Evolutionary conservation across 2,113 vertebrate species (phyloP).

Genomic region (Dasypus novemcinctus): DNA sequence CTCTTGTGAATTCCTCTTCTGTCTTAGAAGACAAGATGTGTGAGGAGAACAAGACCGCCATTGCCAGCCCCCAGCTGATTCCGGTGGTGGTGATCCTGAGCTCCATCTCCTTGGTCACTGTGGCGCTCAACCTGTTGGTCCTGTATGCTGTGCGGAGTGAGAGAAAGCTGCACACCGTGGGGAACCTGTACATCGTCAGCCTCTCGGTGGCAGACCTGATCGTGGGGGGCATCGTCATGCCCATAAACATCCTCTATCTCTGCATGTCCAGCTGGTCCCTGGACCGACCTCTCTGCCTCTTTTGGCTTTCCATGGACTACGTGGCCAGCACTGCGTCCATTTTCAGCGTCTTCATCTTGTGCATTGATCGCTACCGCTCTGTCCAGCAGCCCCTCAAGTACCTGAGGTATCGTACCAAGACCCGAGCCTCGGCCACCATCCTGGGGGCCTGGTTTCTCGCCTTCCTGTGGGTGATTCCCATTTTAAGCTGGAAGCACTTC

Average conservation of each 20-base stretch:
- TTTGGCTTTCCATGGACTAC: slow-evolving; percentile 99
- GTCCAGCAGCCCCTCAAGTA: slow-evolving; percentile 92
- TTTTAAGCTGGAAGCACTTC: slow-evolving; percentile 89
- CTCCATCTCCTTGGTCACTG: slow-evolving; percentile 88
- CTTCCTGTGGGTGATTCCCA: slow-evolving; percentile 92
- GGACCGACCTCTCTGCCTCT: slow-evolving; percentile 88
- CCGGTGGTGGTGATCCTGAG: slow-evolving; percentile 88
- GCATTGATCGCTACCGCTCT: slow-evolving; percentile 94
- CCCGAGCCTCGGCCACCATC: slow-evolving; percentile 88
- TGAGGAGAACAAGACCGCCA: slow-evolving; percentile 66
- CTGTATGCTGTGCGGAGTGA: slow-evolving; percentile 91
- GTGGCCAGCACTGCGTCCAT: slow-evolving; percentile 97
- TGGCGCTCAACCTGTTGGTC: slow-evolving; percentile 94
- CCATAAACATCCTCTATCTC: slow-evolving; percentile 92
- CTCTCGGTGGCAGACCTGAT: slow-evolving; percentile 94
- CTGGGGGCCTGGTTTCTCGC: slow-evolving; percentile 92
- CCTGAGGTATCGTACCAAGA: slow-evolving; percentile 92
- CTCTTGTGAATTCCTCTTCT: slow-evolving; percentile 29
- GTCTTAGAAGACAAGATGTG: slow-evolving; percentile 74
- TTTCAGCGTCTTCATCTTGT: slow-evolving; percentile 94
- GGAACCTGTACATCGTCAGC: slow-evolving; percentile 96
- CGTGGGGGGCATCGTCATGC: slow-evolving; percentile 94
- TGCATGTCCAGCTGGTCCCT: slow-evolving; percentile 86
- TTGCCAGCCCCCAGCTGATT: slow-evolving; percentile 73
- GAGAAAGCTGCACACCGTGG: slow-evolving; percentile 93